Evolutionary conservation across 92 coral and sea anemone genomes (phyloP).

Genomic region (Blastomussa wellsi): DNA sequence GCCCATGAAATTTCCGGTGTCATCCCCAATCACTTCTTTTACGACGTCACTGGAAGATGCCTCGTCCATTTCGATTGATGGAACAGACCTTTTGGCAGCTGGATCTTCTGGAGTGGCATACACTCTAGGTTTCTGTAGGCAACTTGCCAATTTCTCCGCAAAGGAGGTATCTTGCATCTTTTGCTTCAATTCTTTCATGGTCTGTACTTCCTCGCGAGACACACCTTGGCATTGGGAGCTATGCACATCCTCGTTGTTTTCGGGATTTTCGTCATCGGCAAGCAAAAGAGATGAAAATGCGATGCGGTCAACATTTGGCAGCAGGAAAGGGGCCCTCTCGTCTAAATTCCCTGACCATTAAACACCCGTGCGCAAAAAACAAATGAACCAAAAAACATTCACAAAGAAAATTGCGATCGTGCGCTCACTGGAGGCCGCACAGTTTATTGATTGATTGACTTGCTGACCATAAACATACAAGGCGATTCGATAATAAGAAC

Average conservation of each 20-base stretch:
- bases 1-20: neutral
- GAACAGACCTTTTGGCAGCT: neutral
- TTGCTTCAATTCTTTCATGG: neutral
- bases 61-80: slow-evolving; percentile 14
- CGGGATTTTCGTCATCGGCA: neutral
- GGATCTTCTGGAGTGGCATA: neutral
- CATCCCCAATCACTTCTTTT: neutral
- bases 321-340: slow-evolving; percentile 10
- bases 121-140: slow-evolving; percentile 14
- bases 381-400: too few relatives aligned
- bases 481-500: too few relatives aligned
- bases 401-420: too few relatives aligned
- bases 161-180: neutral
- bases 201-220: neutral
- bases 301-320: slow-evolving; percentile 9
- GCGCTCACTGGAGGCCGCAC: too few relatives aligned
- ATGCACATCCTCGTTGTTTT: neutral
- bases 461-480: too few relatives aligned
- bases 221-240: neutral
- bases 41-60: neutral
- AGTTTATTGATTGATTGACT: too few relatives aligned
- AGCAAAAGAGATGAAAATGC: neutral
- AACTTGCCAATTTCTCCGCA: neutral
- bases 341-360: too few relatives aligned
- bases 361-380: too few relatives aligned